These are phyloP conservation scores for Carettochelys insculpta DNA, from an alignment of 2,113 vertebrate species.

Conservation along the genomic window DNA sequence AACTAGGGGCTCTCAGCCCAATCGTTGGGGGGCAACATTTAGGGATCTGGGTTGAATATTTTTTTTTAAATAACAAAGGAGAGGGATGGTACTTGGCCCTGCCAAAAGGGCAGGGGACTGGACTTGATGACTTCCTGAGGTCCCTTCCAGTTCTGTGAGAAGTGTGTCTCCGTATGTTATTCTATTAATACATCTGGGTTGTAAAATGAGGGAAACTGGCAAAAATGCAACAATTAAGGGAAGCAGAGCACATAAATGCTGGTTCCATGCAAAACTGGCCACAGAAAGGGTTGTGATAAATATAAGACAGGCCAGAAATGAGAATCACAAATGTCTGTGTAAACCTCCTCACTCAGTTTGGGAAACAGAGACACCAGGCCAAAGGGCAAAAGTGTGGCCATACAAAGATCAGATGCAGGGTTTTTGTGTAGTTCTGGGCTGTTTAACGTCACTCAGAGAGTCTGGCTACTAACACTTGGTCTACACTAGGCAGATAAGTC, in stretches of 20 bases:
- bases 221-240: background rate
- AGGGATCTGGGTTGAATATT: too few species aligned
- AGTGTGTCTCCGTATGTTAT: too few species aligned
- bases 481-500: too few species aligned
- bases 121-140: too few species aligned
- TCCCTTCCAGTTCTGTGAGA: too few species aligned
- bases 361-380: background rate
- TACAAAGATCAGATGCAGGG: background rate
- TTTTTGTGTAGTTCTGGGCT: background rate
- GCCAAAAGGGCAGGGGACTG: too few species aligned
- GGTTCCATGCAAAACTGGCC: background rate
- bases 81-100: too few species aligned
- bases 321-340: background rate
- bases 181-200: background rate
- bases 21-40: too few species aligned
- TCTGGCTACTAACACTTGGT: too few species aligned
- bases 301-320: background rate
- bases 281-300: background rate
- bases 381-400: background rate
- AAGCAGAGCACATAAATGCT: background rate
- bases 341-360: background rate
- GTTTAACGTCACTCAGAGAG: too few species aligned
- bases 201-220: background rate
- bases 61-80: too few species aligned
- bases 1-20: too few species aligned